phyloP scores from a whole-genome alignment of 2,113 vertebrate species.

The Dryoscopus gambensis region DNA sequence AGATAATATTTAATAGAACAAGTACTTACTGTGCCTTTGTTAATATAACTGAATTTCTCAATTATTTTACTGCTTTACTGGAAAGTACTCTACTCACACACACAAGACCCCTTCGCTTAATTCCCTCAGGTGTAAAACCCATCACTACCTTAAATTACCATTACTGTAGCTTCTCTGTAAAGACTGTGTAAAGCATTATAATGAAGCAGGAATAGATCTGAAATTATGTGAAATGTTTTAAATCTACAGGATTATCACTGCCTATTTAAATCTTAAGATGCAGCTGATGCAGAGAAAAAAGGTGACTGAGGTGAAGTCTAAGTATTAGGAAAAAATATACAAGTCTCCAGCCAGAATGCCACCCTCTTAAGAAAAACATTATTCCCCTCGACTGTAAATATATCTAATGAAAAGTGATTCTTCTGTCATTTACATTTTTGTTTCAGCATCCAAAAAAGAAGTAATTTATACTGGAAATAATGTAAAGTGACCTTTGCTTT shows the following conservation, averaged over 20 bases:
- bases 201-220: neutral
- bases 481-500: neutral
- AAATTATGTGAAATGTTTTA: neutral
- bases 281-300: neutral
- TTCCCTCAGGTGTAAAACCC: neutral
- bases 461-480: neutral
- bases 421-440: neutral
- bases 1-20: neutral
- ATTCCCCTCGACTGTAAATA: neutral
- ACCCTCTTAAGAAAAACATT: neutral
- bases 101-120: neutral
- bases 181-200: neutral
- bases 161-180: neutral
- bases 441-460: neutral
- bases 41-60: neutral
- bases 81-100: neutral
- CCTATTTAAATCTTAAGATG: neutral
- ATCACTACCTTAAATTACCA: neutral
- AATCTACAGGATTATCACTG: neutral
- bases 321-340: neutral
- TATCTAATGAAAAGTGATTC: neutral
- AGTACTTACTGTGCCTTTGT: neutral
- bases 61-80: neutral
- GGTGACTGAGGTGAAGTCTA: neutral
- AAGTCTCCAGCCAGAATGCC: neutral